Evolutionary conservation across 2,797 vertebrate genomes (phyloP).

Genomic region (Typhlichthys eigenmanni): DNA sequence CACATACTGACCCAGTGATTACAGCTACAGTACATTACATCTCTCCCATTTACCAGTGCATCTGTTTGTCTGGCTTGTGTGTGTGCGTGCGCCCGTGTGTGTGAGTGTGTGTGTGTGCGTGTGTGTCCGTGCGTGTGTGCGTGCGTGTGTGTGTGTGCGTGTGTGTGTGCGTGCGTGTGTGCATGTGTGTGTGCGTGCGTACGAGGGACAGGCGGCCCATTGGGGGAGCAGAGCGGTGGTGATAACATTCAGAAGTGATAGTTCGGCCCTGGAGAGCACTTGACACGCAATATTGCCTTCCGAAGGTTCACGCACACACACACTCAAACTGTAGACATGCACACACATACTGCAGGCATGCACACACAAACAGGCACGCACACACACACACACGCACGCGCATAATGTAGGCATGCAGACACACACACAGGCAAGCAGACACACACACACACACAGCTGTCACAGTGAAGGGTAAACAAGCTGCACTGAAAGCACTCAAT

Average conservation of each 20-base stretch:
- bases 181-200: background rate
- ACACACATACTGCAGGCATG: background rate
- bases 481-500: slow-evolving; percentile 60
- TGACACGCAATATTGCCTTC: slow-evolving; percentile 80
- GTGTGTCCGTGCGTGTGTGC: slow-evolving; percentile 7
- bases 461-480: slow-evolving; percentile 77
- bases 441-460: slow-evolving; percentile 59
- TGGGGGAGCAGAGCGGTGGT: slow-evolving; percentile 74
- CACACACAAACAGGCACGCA: background rate
- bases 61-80: slow-evolving; percentile 39
- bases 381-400: slow-evolving; percentile 32
- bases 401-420: too few species aligned
- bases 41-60: background rate
- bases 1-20: too few species aligned
- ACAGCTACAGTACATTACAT: too few species aligned
- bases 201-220: slow-evolving; percentile 67
- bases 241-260: slow-evolving; percentile 85
- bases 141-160: slow-evolving; percentile 5
- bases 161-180: background rate
- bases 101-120: slow-evolving; percentile 15
- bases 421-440: too few species aligned
- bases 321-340: background rate
- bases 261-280: slow-evolving; percentile 83
- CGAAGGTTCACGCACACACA: slow-evolving; percentile 60
- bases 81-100: slow-evolving; percentile 22